Conservation (phyloP, 2,888 invertebrate species). For the Taphrorychus bicolor region DNA sequence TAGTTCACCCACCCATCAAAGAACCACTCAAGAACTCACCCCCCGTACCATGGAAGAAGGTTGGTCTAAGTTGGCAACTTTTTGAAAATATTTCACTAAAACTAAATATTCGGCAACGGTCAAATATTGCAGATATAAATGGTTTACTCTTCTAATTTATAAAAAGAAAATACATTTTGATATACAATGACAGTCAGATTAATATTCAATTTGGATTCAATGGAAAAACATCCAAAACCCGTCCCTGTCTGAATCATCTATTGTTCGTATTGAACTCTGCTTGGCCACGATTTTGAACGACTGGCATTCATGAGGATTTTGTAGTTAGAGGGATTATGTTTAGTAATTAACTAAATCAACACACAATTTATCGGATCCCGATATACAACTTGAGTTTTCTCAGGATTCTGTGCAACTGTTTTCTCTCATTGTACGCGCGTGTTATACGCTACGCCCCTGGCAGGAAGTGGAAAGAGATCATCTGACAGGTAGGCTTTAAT, state of each 20-base stretch:
- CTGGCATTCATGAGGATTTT: slow-evolving; percentile 41
- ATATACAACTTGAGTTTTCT: background rate
- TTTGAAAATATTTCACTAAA: no score
- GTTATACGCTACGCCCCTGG: slow-evolving; percentile 19
- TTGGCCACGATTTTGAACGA: slow-evolving; percentile 31
- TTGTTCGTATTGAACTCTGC: slow-evolving; percentile 25
- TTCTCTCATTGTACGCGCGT: no score
- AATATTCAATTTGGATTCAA: no score
- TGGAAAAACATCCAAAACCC: background rate
- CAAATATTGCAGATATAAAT: no score
- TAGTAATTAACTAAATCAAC: slow-evolving; percentile 40
- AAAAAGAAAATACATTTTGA: no score
- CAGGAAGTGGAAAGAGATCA: slow-evolving; percentile 43
- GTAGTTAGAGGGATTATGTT: slow-evolving; percentile 36
- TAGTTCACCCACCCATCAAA: no score
- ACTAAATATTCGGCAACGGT: no score
- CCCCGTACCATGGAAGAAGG: no score
- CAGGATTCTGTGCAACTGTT: background rate
- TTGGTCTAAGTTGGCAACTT: no score
- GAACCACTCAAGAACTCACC: no score
- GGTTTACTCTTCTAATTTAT: no score
- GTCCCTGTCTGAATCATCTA: slow-evolving; percentile 18
- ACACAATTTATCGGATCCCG: slow-evolving; percentile 14
- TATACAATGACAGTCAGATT: no score
- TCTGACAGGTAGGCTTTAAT: slow-evolving; percentile 44